Evolutionary conservation across 2,888 invertebrate species (phyloP).

Genomic region (Calameuta pallipes): DNA sequence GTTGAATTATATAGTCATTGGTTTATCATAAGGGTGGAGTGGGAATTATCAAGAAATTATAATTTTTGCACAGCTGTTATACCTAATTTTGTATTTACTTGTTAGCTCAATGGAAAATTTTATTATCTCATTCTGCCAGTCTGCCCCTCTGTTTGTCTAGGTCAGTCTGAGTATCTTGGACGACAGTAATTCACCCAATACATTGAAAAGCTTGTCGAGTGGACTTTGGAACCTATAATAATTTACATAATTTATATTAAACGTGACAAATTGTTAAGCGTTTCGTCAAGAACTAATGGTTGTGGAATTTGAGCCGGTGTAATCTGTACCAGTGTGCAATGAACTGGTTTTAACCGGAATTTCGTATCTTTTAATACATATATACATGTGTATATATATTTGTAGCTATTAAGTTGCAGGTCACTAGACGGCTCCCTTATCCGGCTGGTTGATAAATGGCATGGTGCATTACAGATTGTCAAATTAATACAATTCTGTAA

Average conservation of each 20-base stretch:
- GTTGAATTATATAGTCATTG: too few relatives aligned
- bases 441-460: too few relatives aligned
- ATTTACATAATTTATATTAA: constrained; percentile 27
- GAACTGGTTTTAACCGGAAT: constrained; percentile 38
- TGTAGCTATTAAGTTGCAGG: not conserved
- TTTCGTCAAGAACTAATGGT: constrained; percentile 25
- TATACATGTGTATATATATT: not conserved
- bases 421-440: too few relatives aligned
- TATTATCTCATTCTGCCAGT: not conserved
- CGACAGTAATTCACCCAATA: not conserved
- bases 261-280: not conserved
- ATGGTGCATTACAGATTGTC: too few relatives aligned
- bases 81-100: too few relatives aligned
- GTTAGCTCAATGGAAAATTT: not conserved
- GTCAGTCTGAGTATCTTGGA: not conserved
- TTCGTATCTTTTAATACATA: constrained; percentile 20
- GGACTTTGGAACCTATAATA: constrained; percentile 39
- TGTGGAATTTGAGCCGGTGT: constrained; percentile 40
- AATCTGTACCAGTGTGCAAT: constrained; percentile 24
- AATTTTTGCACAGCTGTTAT: not conserved
- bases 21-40: not conserved
- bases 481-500: too few relatives aligned
- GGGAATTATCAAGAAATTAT: not conserved
- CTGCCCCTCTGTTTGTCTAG: not conserved
- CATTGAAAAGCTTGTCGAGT: not conserved